phyloP scores from a whole-genome alignment of 2,113 vertebrate species.

The Sylvietta virens region DNA sequence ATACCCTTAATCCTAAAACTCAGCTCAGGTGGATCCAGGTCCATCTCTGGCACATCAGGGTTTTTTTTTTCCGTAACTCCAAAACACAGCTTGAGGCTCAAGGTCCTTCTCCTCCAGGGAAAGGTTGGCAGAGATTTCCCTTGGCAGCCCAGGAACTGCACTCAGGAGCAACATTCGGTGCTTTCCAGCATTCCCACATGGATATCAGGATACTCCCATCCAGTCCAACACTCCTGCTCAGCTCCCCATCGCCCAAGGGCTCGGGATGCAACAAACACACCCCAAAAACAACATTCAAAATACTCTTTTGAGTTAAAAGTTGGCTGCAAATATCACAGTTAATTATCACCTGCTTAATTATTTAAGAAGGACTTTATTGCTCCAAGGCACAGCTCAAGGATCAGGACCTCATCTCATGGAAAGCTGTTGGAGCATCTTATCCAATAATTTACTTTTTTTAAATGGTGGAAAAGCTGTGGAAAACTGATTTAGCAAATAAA shows the following conservation, averaged over 20 bases:
- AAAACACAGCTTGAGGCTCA: not conserved
- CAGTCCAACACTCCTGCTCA: not conserved
- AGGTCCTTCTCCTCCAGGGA: not conserved
- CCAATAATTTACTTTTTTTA: not conserved
- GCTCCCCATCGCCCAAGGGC: not conserved
- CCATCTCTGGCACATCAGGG: not conserved
- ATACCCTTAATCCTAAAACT: not conserved
- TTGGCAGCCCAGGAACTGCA: not conserved
- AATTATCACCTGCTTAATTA: not conserved
- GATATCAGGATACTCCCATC: not conserved
- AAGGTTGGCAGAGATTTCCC: not conserved
- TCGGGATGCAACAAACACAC: not conserved
- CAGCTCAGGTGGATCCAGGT: not conserved
- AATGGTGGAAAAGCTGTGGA: not conserved
- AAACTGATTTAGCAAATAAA: not conserved
- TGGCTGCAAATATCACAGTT: not conserved
- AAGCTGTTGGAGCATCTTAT: not conserved
- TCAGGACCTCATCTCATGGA: not conserved
- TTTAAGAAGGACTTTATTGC: not conserved
- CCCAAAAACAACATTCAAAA: rapidly evolving
- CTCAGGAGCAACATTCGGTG: rapidly evolving
- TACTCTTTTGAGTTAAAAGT: not conserved
- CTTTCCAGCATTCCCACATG: not conserved
- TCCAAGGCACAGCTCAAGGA: not conserved
- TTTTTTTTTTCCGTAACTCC: not conserved